Evolutionary conservation across 2,888 invertebrate genomes (phyloP), one percentile per base, ranked within the genome.

Genomic region (Pollenia griseotomentosa): DNA sequence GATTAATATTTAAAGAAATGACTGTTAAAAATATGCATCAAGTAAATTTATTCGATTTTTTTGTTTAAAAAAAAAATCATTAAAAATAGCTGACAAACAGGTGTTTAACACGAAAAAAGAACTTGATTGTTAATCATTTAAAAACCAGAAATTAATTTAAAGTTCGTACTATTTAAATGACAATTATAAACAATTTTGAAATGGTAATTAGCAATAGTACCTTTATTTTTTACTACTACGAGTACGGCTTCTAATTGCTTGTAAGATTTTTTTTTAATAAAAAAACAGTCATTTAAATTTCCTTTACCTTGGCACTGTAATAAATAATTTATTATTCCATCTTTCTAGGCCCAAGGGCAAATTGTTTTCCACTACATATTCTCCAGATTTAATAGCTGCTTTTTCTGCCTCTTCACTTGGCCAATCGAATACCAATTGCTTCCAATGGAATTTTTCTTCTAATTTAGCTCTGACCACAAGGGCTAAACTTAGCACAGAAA

Each of bases 291-390:
- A 87, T 89, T 12, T 48, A 23, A 63, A 51, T 61, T 61, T 63
- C 78, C 2, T 68, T 92, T 93, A 95, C 95, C 95, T 95, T 83
- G 96, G 96, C 40, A 96, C 95, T 9, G 96, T 96, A 53, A 96
- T 94, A 90, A 95, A 97, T 63, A 95, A 92, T 94, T 95, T 96
- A 93, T 96, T 94, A 90, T 95, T 95, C 96, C 96, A 97, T 79
- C 95, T 94, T 77, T 95, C 96, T 86, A 97, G 90, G 12, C 96
- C 97, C 70, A 97, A 93, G 0, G 96, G 96, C 70, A 96, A 93
- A 93, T 96, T 96, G 91, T 96, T 95, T 77, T 94, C 95, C 11
- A 94, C 95, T 7, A 96, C 93, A 91, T 95, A 97, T 70, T 94
- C 94, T 59, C 95, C 95, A 16, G 94, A 94, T 59, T 93, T 94